Evolutionary conservation across 2,797 vertebrate species (phyloP), one percentile per base, ranked within the genome.

Genomic region (Chanos chanos): DNA sequence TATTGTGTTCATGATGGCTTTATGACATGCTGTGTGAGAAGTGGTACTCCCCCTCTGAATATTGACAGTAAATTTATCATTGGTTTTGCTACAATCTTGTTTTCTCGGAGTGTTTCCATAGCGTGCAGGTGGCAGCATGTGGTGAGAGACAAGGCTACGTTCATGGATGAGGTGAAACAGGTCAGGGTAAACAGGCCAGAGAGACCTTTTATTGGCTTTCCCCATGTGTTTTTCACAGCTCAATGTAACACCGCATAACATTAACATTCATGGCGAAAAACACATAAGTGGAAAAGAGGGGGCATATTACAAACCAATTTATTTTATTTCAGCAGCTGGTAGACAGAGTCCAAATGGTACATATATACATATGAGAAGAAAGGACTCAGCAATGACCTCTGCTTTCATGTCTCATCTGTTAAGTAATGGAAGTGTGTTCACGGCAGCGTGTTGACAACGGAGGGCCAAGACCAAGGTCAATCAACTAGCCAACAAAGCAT

Each of bases 11-110:
- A n/a, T 19, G 47, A 50, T 48, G 33, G 16, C 4, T 33, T 50
- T 50, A 50, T 33, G 28, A 30, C 40, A 27, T 8, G 15, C 49
- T 44, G 30, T 25, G 13, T 18, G 15, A 28, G 24, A 62, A 37
- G 9, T 19, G 15, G 53, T 50, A 31, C 47, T 47, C 30, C 50
- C 47, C n/a, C 13, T 27, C 31, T 31, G 47, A 33, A 48, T 31
- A 33, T 50, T 33, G 50, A 48, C 48, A 50, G 28, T 50, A 33
- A 50, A 61, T 15, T 24, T 43, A 37, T 61, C 37, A 44, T 19
- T 8, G 3, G 24, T 13, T 31, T 19, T 27, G 39, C 13, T n/a
- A n/a, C n/a, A n/a, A n/a, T n/a, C n/a, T n/a, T n/a, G n/a, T n/a
- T n/a, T n/a, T n/a, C n/a, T n/a, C n/a, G n/a, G n/a, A n/a, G n/a